Evolutionary conservation across 1,140 invertebrate species (phyloP).

Genomic region (Nymphalis io): DNA sequence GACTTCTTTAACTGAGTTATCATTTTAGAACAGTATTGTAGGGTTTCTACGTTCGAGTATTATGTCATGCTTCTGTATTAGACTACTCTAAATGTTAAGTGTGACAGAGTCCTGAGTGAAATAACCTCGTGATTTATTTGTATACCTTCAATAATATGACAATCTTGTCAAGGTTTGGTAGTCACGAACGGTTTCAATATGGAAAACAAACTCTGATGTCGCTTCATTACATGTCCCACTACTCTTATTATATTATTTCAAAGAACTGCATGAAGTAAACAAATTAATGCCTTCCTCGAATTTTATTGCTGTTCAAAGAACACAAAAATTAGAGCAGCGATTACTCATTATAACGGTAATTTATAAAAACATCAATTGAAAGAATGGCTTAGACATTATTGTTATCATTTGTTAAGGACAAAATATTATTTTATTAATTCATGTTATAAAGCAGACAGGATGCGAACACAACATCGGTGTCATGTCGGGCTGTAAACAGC

Average conservation of each 20-base stretch:
- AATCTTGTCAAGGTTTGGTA: constrained; percentile 8
- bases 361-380: neutral
- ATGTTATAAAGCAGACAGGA: constrained; percentile 36
- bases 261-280: neutral
- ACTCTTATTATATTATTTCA: neutral
- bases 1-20: constrained; percentile 16
- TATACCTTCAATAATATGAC: constrained; percentile 5
- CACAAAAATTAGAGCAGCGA: neutral
- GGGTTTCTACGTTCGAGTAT: constrained; percentile 3
- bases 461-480: constrained; percentile 35
- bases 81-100: neutral
- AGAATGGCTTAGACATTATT: neutral
- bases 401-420: constrained; percentile 2
- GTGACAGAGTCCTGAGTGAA: neutral
- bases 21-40: constrained; percentile 9
- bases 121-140: constrained; percentile 1
- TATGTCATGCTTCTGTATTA: neutral
- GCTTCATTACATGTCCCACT: neutral
- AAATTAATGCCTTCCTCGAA: constrained; percentile 15
- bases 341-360: neutral
- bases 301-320: constrained; percentile 4
- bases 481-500: constrained; percentile 49
- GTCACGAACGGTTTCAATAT: neutral
- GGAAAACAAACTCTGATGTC: neutral
- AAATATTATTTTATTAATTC: neutral